Percentiles rank a stretch among this genome's conserved stretches.
These are phyloP conservation scores for Physeter macrocephalus DNA, from an alignment of 2,113 vertebrate genomes.

Conservation along the genomic window DNA sequence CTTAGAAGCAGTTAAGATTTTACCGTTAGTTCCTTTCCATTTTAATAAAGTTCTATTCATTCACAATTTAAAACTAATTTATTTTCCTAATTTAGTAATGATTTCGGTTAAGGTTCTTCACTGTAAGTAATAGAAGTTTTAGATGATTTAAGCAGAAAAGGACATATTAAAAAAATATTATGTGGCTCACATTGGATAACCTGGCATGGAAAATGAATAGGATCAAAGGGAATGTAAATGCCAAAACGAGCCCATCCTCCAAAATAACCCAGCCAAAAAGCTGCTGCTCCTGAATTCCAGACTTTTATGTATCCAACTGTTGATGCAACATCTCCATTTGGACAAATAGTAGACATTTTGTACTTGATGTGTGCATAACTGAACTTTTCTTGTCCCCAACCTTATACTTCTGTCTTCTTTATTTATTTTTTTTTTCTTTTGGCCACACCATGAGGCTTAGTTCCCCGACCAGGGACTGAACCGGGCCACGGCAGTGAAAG, in stretches of 20 bases:
- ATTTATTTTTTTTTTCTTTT: neutral
- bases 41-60: neutral
- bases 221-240: neutral
- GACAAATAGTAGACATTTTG: neutral
- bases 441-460: neutral
- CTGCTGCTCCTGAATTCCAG: neutral
- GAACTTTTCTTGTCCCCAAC: neutral
- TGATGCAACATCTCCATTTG: neutral
- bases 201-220: neutral
- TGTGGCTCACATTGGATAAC: neutral
- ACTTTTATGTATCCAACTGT: neutral
- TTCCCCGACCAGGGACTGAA: neutral
- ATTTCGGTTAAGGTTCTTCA: neutral
- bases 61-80: constrained; percentile 1
- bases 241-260: neutral
- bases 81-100: neutral
- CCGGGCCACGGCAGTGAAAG: neutral
- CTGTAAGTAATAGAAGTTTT: neutral
- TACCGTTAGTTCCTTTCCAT: neutral
- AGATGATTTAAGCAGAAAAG: neutral
- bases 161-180: neutral
- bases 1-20: neutral
- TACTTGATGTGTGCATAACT: neutral
- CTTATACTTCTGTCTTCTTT: neutral
- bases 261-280: neutral